Percentiles rank a stretch among this genome's conserved stretches.
These are phyloP conservation scores for Euleptes europaea DNA, from an alignment of 2,113 vertebrate genomes.

Conservation along the genomic window DNA sequence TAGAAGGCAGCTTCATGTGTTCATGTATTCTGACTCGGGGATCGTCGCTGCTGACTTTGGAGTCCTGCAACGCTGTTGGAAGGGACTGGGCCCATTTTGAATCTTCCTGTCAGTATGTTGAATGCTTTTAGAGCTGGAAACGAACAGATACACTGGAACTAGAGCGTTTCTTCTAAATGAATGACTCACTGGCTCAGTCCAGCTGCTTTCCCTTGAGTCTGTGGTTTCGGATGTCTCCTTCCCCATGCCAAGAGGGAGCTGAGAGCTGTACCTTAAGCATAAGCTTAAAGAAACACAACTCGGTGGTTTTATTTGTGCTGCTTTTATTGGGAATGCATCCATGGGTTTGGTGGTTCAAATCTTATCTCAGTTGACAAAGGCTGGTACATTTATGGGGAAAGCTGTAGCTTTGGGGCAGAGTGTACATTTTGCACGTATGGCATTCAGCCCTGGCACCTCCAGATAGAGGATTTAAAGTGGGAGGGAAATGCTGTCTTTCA, in stretches of 20 bases:
- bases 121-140: not conserved
- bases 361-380: too few relatives aligned
- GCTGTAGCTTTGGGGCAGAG: not conserved
- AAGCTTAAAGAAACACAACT: not conserved
- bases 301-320: not conserved
- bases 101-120: not conserved
- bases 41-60: not conserved
- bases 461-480: not conserved
- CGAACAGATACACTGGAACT: not conserved
- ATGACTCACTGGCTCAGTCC: not conserved
- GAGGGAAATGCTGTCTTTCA: not conserved
- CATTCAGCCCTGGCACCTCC: not conserved
- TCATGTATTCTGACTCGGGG: not conserved
- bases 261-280: not conserved
- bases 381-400: not conserved
- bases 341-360: not conserved
- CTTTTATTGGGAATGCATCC: not conserved
- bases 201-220: not conserved
- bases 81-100: not conserved
- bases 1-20: too few relatives aligned
- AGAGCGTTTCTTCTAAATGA: not conserved
- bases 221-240: not conserved
- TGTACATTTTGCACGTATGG: too few relatives aligned
- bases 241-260: not conserved
- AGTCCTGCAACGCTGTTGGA: not conserved